These are phyloP conservation scores for Euzophera pinguis DNA, from an alignment of 2,888 invertebrate species.

Conservation along the genomic window DNA sequence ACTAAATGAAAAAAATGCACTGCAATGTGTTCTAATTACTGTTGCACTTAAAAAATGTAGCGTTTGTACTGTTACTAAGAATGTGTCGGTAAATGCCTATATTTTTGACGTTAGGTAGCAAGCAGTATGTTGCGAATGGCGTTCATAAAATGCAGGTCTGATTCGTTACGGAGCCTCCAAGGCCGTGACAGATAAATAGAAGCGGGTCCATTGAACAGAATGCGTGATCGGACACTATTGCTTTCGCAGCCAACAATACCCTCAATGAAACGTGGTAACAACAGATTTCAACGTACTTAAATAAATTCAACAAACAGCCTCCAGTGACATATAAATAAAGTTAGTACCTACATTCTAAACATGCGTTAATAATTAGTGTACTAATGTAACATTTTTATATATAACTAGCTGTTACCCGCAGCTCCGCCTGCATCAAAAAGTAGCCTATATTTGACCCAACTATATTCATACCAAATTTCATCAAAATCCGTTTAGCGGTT, in stretches of 20 bases:
- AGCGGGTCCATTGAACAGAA: slow-evolving; percentile 46
- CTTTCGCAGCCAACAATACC: slow-evolving; percentile 31
- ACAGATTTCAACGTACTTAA: slow-evolving; percentile 6
- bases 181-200: slow-evolving; percentile 59
- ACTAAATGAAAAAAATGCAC: background rate
- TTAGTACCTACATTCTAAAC: too few species aligned
- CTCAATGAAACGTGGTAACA: slow-evolving; percentile 6
- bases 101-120: background rate
- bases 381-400: background rate
- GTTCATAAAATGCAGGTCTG: slow-evolving; percentile 45
- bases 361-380: background rate
- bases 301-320: background rate
- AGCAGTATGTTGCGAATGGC: slow-evolving; percentile 32
- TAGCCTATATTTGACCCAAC: too few species aligned
- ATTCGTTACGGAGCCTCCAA: slow-evolving; percentile 65
- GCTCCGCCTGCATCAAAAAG: too few species aligned
- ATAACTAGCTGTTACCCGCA: too few species aligned
- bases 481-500: too few species aligned
- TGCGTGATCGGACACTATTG: slow-evolving; percentile 36
- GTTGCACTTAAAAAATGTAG: too few species aligned
- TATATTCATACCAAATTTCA: too few species aligned
- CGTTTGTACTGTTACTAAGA: too few species aligned
- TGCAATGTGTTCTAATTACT: background rate
- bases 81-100: too few species aligned
- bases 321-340: too few species aligned